These are phyloP conservation scores for Sinodicranocentrus sp. DNA, from an alignment of 2,888 invertebrate species.

Conservation along the genomic window DNA sequence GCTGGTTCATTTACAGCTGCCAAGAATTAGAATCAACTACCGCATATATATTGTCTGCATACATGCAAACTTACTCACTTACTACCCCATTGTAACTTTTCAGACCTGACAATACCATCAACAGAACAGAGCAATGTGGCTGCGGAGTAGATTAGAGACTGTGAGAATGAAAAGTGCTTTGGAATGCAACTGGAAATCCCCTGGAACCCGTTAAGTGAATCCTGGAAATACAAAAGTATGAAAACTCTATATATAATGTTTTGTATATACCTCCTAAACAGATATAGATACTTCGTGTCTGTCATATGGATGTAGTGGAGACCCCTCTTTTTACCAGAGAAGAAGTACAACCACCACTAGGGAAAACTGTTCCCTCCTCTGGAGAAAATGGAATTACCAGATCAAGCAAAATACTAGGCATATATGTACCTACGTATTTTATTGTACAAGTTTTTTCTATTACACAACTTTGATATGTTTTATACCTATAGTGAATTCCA, in stretches of 20 bases:
- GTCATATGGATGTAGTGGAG: no score
- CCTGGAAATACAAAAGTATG: constrained; percentile 11
- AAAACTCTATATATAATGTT: neutral
- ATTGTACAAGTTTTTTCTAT: neutral
- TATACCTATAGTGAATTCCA: no score
- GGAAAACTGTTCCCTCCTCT: constrained; percentile 28
- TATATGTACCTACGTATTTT: constrained; percentile 10
- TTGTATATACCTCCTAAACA: neutral
- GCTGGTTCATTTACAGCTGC: constrained; percentile 25
- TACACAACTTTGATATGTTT: neutral
- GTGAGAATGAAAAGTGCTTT: constrained; percentile 23
- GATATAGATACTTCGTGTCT: no score
- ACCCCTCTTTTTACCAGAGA: no score
- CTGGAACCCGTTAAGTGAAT: constrained; percentile 59
- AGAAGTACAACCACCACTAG: neutral
- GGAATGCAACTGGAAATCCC: constrained; percentile 53
- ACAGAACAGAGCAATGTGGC: neutral
- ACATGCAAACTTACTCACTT: neutral
- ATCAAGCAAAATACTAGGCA: constrained; percentile 40
- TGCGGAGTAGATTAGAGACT: constrained; percentile 11
- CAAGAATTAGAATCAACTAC: constrained; percentile 24
- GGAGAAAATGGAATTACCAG: constrained; percentile 60
- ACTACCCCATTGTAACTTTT: neutral
- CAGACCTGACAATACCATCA: constrained; percentile 4
- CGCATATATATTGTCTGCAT: no score